A percentile compares a stretch with the other conserved stretches of the same genome.
These are phyloP conservation scores for Halesus radiatus DNA, from an alignment of 1,140 invertebrate species.

Conservation along the genomic window DNA sequence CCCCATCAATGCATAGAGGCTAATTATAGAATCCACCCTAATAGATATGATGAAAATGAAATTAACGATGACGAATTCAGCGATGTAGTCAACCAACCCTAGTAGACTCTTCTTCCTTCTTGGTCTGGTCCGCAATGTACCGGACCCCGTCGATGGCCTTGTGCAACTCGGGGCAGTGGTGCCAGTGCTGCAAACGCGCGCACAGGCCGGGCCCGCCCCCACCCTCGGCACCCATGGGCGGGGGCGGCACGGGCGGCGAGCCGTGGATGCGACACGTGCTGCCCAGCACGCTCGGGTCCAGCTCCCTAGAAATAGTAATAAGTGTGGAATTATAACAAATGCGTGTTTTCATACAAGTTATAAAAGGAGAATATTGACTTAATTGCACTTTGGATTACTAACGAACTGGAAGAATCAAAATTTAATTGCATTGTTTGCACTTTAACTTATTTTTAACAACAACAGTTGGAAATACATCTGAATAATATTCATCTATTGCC, in stretches of 20 bases:
- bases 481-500: too few species aligned
- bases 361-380: too few species aligned
- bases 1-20: constrained; percentile 59
- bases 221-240: constrained; percentile 63
- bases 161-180: constrained; percentile 91
- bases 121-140: constrained; percentile 94
- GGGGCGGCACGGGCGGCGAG: constrained; percentile 64
- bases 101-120: constrained; percentile 91
- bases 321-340: too few species aligned
- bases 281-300: constrained; percentile 54
- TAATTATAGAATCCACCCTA: too few species aligned
- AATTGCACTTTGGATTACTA: too few species aligned
- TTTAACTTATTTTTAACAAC: too few species aligned
- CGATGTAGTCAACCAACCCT: constrained; percentile 73
- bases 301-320: constrained; percentile 43
- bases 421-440: too few species aligned
- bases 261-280: constrained; percentile 55
- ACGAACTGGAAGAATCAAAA: too few species aligned
- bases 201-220: constrained; percentile 58
- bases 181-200: constrained; percentile 76
- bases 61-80: too few species aligned
- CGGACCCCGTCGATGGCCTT: constrained; percentile 92
- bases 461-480: too few species aligned
- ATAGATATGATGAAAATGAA: too few species aligned
- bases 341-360: too few species aligned